Evolutionary conservation across 2,797 vertebrate species (phyloP).

Genomic region (Muraenolepis orangiensis): DNA sequence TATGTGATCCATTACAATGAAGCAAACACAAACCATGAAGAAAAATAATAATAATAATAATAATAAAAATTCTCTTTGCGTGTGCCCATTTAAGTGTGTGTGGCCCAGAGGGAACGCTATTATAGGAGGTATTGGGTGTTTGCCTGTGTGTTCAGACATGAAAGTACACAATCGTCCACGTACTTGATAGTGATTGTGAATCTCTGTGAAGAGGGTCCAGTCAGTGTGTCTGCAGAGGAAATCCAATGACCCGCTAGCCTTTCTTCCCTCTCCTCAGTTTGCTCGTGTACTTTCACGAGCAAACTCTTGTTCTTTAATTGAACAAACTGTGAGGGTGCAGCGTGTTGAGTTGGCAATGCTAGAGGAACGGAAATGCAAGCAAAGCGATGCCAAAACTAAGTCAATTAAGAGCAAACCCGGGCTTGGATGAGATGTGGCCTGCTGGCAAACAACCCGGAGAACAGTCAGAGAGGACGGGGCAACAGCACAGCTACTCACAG

Average conservation of each 20-base stretch:
- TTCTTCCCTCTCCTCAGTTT: too few species aligned
- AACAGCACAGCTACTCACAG: too few species aligned
- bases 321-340: too few species aligned
- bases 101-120: neutral
- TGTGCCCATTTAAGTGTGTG: neutral
- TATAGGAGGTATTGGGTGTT: neutral
- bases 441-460: too few species aligned
- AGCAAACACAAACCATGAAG: slow-evolving; percentile 33
- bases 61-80: neutral
- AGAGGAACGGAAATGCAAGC: too few species aligned
- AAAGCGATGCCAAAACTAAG: too few species aligned
- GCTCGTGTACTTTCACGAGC: too few species aligned
- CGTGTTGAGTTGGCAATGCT: too few species aligned
- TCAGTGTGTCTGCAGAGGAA: neutral
- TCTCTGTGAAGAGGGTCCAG: neutral
- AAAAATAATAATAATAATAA: slow-evolving; percentile 9
- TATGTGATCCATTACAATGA: slow-evolving; percentile 54
- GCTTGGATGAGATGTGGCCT: too few species aligned
- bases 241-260: neutral
- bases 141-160: neutral
- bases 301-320: too few species aligned
- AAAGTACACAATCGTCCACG: neutral
- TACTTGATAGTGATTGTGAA: neutral
- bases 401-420: too few species aligned
- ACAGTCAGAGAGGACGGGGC: too few species aligned